A percentile compares a stretch with the other conserved stretches of the same genome.
Conservation (phyloP, 2,888 invertebrate species). For the Dinocampus coccinellae region DNA sequence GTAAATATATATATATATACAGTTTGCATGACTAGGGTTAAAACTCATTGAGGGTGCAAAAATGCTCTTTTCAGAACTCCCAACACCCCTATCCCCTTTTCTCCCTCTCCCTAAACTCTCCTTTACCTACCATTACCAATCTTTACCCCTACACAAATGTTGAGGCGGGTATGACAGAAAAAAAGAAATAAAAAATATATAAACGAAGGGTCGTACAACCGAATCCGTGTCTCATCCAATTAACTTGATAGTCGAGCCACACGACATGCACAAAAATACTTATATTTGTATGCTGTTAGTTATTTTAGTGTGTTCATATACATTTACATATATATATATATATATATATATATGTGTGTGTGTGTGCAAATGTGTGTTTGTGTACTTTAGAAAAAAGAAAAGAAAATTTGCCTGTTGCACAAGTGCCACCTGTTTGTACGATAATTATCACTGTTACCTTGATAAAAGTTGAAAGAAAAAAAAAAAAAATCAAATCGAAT, state of each 20-base stretch:
- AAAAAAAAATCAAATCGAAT: neutral
- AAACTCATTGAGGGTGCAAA: conserved; percentile 26
- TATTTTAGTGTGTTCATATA: conserved; percentile 22
- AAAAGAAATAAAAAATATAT: conserved; percentile 11
- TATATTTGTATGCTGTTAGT: conserved; percentile 13
- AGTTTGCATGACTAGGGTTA: conserved; percentile 25
- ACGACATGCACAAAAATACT: conserved; percentile 16
- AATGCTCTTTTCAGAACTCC: conserved; percentile 42
- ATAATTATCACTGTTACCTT: neutral
- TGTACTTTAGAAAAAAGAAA: conserved; percentile 34
- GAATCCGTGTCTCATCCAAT: conserved; percentile 49
- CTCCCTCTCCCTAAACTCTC: no score
- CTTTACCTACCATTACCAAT: no score
- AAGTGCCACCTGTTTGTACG: conserved; percentile 44
- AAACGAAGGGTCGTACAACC: conserved; percentile 39
- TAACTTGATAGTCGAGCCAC: conserved; percentile 43
- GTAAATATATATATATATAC: neutral
- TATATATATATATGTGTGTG: no score
- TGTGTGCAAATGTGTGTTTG: no score
- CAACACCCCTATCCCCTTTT: neutral
- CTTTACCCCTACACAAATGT: conserved; percentile 25
- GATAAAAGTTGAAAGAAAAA: neutral
- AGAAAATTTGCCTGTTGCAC: conserved; percentile 33
- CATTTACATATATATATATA: no score
- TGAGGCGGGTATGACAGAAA: conserved; percentile 34